Conservation (phyloP, 2,113 vertebrate species). For the Empidonax traillii region DNA sequence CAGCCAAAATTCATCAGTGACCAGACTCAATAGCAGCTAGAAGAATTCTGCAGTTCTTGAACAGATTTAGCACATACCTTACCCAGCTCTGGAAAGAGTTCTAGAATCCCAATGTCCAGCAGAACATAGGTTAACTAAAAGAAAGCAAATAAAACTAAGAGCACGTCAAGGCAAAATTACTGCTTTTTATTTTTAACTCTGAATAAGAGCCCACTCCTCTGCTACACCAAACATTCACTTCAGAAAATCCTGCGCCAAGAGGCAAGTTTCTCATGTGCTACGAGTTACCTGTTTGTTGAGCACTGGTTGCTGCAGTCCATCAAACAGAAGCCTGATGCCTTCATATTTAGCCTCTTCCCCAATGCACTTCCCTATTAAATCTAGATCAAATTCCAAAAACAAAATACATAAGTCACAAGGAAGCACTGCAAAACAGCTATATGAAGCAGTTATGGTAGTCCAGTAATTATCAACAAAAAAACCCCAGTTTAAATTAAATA, state of each 20-base stretch:
- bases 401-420: background rate
- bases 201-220: background rate
- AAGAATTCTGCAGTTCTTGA: background rate
- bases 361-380: slow-evolving; percentile 85
- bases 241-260: background rate
- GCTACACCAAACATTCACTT: background rate
- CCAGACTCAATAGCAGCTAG: background rate
- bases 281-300: slow-evolving; percentile 94
- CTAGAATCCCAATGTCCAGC: slow-evolving; percentile 89
- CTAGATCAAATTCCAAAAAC: slow-evolving; percentile 69
- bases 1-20: background rate
- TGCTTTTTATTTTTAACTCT: background rate
- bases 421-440: background rate
- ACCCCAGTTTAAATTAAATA: background rate
- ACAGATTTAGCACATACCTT: slow-evolving; percentile 70
- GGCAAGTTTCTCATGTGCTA: background rate
- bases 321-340: slow-evolving; percentile 88
- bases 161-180: background rate
- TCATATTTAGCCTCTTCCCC: slow-evolving; percentile 89
- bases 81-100: slow-evolving; percentile 91
- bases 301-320: slow-evolving; percentile 90
- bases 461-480: background rate
- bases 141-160: background rate
- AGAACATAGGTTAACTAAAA: slow-evolving; percentile 91
- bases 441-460: accelerated